Evolutionary conservation across 2,888 invertebrate genomes (phyloP), one percentile per base, ranked within the genome.

Genomic region (Vesta saturnalis): DNA sequence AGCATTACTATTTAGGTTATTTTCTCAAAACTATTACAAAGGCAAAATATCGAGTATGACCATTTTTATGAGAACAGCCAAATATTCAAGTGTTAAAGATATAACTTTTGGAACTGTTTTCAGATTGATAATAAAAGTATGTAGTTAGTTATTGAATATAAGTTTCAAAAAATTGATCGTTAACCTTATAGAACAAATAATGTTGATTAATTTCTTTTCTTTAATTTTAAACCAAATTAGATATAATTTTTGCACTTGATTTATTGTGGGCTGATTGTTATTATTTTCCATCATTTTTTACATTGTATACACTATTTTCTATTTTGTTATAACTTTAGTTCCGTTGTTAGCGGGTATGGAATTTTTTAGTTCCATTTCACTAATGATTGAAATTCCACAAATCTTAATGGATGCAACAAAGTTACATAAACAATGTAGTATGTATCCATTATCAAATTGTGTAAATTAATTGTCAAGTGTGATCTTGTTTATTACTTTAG

Each of bases 21-120:
- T 69, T 52, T 64, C 39, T 65, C 55, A 46, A 65, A 60, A 65
- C 22, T 43, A 55, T 43, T 66, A 60, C n/a, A n/a, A n/a, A 15
- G 35, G 61, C 49, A 55, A 52, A 52, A 52, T 19, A 8, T 18
- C 47, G 1, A 18, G 15, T 49, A 15, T 21, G n/a, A 39, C 46
- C 55, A 52, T 22, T 67, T 63, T 67, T 62, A 59, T 22, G 43
- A 54, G 58, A 54, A 63, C 62, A 59, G 62, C 58, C 67, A 63
- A 43, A 61, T 55, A 58, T 49, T 39, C 56, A 55, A 67, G 67
- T 67, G 67, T 62, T 58, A 39, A 39, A 39, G 30, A 30, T 52
- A 54, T 67, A 62, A 52, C 62, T 58, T 58, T 54, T 22, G 39
- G 57, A 19, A 21, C 47, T 43, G 35, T 15, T 22, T 54, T 64